Base-by-base conservation (phyloP, 2,113 vertebrate species). In the Brachyistius frenatus region DNA sequence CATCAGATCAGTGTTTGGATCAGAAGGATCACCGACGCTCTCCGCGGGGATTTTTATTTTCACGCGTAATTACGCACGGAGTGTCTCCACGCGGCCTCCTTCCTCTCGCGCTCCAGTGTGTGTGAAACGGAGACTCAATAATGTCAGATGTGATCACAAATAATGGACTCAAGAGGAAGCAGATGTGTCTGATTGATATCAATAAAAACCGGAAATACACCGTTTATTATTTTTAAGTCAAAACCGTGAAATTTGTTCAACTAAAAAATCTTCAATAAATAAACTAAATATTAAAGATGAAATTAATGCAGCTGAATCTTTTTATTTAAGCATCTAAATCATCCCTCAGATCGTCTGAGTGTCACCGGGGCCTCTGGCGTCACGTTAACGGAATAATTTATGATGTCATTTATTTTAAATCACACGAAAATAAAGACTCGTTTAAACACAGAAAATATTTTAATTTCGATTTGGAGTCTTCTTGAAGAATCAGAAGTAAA, bases 21-120 rank as follows among this genome's bases (percentile, higher is more conserved):
- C 69, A 39, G 46, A 5, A 53, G 23, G n/a, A 52, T 50, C 44
- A 44, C 1, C 66, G 79, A 9, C 13, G 41, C 41, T 44, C 80
- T 78, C 73, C 46, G 79, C 63, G 3, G 71, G 70, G 52, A 80
- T 7, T 78, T 82, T 61, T 54, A 14, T 54, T 56, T 86, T 88
- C 81, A 81, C 73, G 89, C 78, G 80, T 87, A 81, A 91, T 88
- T 87, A 84, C 82, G 83, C 78, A 76, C 74, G 16, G 33, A 66
- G 67, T 14, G 14, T 32, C 39, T 63, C 60, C 7, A 36, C 11
- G 52, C 67, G 64, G 80, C 76, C 84, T 68, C 1, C 13, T 4
- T 0, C 37, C n/a, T 1, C 7, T 6, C 4, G 53, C 2, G 8
- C 61, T 41, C 62, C 15, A 23, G 16, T 3, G 55, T 30, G 61